Percentiles rank a stretch among this genome's conserved stretches.
Conservation (phyloP, 2,797 vertebrate genomes). For the Leucoraja ocellata region DNA sequence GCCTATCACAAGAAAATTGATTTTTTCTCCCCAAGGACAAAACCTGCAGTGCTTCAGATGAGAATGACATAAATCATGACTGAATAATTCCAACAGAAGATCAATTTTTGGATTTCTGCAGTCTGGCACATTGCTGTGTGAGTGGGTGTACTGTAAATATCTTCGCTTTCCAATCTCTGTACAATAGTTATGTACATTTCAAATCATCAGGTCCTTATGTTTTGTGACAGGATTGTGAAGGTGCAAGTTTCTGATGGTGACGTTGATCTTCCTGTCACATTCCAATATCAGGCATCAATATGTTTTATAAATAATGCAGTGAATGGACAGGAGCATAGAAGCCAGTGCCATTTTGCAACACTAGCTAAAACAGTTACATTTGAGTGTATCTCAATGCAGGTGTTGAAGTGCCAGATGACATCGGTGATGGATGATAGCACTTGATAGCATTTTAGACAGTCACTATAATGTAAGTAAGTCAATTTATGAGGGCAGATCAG, state of each 20-base stretch:
- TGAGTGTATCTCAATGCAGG: background rate
- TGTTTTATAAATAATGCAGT: background rate
- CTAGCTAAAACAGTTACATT: background rate
- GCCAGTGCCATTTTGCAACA: background rate
- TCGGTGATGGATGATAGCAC: background rate
- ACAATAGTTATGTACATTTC: background rate
- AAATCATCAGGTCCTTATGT: background rate
- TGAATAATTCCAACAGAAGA: slow-evolving; percentile 33
- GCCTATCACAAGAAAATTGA: slow-evolving; percentile 8
- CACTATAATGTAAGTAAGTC: background rate
- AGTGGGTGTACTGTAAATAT: background rate
- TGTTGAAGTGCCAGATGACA: background rate
- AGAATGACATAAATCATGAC: slow-evolving; percentile 23
- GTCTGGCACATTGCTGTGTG: slow-evolving; percentile 7
- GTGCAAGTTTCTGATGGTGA: background rate
- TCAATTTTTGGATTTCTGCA: slow-evolving; percentile 27
- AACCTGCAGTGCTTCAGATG: slow-evolving; percentile 8
- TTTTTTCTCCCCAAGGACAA: slow-evolving; percentile 17
- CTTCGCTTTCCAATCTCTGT: background rate
- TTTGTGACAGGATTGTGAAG: background rate
- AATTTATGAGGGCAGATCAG: background rate
- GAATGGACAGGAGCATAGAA: background rate
- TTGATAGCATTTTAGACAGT: background rate
- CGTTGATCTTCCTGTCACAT: background rate
- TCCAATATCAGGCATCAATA: background rate